Percentiles rank a stretch among this genome's conserved stretches.
These are phyloP conservation scores for Cherax quadricarinatus DNA, from an alignment of 1,140 invertebrate genomes.

Conservation along the genomic window DNA sequence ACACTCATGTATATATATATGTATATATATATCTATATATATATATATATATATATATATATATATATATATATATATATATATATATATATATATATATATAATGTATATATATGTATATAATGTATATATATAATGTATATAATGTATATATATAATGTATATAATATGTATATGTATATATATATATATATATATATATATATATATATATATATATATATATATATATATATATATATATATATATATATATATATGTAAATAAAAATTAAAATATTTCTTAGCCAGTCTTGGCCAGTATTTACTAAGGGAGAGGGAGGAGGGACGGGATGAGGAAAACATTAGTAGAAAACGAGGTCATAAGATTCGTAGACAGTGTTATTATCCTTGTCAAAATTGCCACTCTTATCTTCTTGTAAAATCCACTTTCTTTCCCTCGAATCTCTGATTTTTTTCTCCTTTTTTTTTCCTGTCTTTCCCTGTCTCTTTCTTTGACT, in stretches of 20 bases:
- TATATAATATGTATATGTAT: neutral
- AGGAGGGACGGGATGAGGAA: too few species aligned
- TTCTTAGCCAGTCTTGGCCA: too few species aligned
- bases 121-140: slow-evolving; percentile 9
- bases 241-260: neutral
- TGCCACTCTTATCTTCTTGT: too few species aligned
- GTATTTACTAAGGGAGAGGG: too few species aligned
- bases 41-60: neutral
- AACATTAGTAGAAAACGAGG: too few species aligned
- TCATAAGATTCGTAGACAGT: too few species aligned
- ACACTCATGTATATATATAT: too few species aligned
- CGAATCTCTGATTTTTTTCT: too few species aligned
- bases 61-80: neutral
- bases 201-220: neutral
- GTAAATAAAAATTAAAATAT: neutral
- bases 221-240: slow-evolving; percentile 3
- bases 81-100: too few species aligned
- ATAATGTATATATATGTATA: neutral
- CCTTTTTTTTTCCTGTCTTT: neutral
- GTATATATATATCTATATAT: neutral
- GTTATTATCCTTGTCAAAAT: too few species aligned
- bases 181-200: too few species aligned
- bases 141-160: neutral
- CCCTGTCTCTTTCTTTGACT: neutral
- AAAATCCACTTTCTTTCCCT: too few species aligned